These are phyloP conservation scores for Cyprinella venusta DNA, from an alignment of 2,797 vertebrate genomes.

Conservation along the genomic window DNA sequence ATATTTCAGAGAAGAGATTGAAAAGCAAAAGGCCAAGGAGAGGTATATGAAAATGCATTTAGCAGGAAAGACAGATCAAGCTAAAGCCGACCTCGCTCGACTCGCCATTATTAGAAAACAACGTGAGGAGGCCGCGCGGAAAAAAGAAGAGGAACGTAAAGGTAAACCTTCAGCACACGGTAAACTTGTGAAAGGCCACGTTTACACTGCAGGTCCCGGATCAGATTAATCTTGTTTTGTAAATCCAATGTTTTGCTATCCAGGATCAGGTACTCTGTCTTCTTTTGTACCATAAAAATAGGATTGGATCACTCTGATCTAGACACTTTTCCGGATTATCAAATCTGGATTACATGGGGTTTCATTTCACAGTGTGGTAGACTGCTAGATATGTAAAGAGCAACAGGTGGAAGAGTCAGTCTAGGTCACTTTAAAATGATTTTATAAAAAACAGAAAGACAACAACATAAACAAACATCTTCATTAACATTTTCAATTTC, in stretches of 20 bases:
- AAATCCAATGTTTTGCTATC: neutral
- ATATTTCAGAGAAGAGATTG: conserved; percentile 91
- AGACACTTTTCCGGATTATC: neutral
- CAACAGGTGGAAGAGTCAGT: neutral
- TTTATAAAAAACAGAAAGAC: neutral
- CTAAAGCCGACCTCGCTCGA: conserved; percentile 94
- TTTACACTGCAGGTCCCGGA: neutral
- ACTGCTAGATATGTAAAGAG: neutral
- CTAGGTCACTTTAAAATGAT: neutral
- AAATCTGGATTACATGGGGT: neutral
- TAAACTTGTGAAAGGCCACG: neutral
- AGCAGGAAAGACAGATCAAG: conserved; percentile 97
- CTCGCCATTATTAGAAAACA: conserved; percentile 96
- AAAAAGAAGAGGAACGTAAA: conserved; percentile 96
- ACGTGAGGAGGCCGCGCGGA: conserved; percentile 92
- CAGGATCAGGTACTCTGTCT: neutral
- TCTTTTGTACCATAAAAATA: neutral
- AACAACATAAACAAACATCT: too few relatives aligned
- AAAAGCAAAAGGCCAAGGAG: conserved; percentile 96
- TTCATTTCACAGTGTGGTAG: neutral
- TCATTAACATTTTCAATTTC: too few relatives aligned
- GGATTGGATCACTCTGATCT: neutral
- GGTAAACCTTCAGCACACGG: conserved; percentile 68
- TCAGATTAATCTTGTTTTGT: neutral
- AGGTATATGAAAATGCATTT: conserved; percentile 99